Percentiles rank a stretch among this genome's conserved stretches.
Evolutionary conservation across 2,888 invertebrate genomes (phyloP).

Genomic region (Eupithecia insigniata): DNA sequence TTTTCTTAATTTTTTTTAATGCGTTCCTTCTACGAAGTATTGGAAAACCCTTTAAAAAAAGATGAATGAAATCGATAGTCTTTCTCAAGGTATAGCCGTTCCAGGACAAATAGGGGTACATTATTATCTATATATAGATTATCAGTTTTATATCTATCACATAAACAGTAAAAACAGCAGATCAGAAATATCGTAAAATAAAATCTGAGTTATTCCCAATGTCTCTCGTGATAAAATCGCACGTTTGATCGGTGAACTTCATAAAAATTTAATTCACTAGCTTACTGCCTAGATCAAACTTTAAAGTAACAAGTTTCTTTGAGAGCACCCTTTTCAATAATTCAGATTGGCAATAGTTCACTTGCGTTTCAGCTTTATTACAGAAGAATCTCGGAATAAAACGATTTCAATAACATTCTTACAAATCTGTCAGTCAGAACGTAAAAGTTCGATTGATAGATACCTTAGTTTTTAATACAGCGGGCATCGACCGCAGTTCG

Average conservation of each 20-base stretch:
- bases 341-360: constrained; percentile 20
- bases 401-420: constrained; percentile 29
- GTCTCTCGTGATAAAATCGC: too few relatives aligned
- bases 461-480: constrained; percentile 36
- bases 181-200: not conserved
- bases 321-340: constrained; percentile 17
- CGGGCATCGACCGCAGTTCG: constrained; percentile 39
- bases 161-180: not conserved
- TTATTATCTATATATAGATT: too few relatives aligned
- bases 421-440: constrained; percentile 42
- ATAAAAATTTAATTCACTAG: constrained; percentile 14
- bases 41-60: too few relatives aligned
- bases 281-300: constrained; percentile 11
- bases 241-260: constrained; percentile 19
- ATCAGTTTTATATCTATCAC: not conserved
- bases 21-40: too few relatives aligned
- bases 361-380: constrained; percentile 16
- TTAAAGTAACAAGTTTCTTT: constrained; percentile 12
- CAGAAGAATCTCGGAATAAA: constrained; percentile 16
- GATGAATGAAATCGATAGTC: too few relatives aligned
- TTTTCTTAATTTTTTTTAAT: too few relatives aligned
- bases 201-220: too few relatives aligned
- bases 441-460: constrained; percentile 31
- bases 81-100: too few relatives aligned
- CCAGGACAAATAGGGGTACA: too few relatives aligned